Evolutionary conservation across 2,888 invertebrate genomes (phyloP), one percentile per base, ranked within the genome.

Genomic region (Malachius bipustulatus): DNA sequence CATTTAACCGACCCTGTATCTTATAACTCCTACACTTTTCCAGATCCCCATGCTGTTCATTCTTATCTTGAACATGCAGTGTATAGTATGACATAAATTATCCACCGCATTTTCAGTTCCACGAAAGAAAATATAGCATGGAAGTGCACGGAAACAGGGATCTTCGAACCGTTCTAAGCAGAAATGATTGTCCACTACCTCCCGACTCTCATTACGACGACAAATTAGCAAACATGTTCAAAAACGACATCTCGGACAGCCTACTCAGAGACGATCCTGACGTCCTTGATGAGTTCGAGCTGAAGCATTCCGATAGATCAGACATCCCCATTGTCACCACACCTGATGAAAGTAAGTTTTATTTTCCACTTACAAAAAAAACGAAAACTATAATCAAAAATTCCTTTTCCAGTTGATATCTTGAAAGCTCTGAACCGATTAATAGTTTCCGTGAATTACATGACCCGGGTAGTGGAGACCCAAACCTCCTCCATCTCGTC

Each of bases 401-500:
- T 19, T 30, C 16, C 8, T 14, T 19, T 24, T 28, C 13, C n/a
- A 70, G 72, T 69, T 51, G 64, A 71, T 43, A 63, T 82, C 47
- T 66, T 76, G 47, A 75, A 74, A 56, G 71, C 76, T 3, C 60
- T 82, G 45, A 75, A 75, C 54, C 70, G 75, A 47, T 64, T 82
- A 43, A 75, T 78, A 52, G 67, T 67, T 45, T 67, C 73, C 31
- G 73, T 77, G n/a, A 78, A 76, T 52, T 59, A 72, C 35, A 69
- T 89, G 27, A 76, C 78, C 47, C 69, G 71, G 39, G 81, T 83
- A 62, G 66, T 85, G 37, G 75, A 70, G 45, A 70, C 74, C 41
- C 79, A 82, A 59, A 70, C 73, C 31, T 67, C 71, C 40, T 81
- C 78, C 51, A 79, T 85, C 13, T 73, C 77, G 39, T 66, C 68